Evolutionary conservation across 2,113 vertebrate species (phyloP), one percentile per base, ranked within the genome.

Genomic region (Corythoichthys haematopterus): DNA sequence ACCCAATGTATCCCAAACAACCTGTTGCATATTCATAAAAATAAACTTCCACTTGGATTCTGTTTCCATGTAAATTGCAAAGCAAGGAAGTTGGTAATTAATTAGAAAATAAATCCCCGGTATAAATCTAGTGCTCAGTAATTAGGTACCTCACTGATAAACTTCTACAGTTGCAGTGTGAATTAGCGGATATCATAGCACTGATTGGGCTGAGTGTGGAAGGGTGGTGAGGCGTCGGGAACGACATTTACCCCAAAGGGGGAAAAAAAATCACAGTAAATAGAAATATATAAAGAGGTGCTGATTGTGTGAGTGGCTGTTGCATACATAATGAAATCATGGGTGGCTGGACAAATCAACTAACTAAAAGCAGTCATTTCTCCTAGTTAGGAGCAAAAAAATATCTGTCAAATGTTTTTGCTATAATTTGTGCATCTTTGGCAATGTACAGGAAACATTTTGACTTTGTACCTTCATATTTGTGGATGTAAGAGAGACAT

Each of bases 311-410:
- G 61, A 74, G 73, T 81, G 80, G 74, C 69, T 80, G 74, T 65
- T 78, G 65, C 81, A 76, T 79, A 20, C 69, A 75, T 79, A 78
- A 85, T 84, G 69, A 78, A 83, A 78, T 80, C 64, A 78, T 64
- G 67, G 52, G 38, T 2, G 6, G 46, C 61, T 51, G 63, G 68
- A 68, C 78, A 66, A 74, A 70, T 74, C 65, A 64, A 59, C 60
- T 69, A 47, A 77, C 60, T 53, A 68, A 68, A 47, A 64, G 68
- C 53, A 36, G 38, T 70, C 43, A 57, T 20, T 47, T 45, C 46
- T 67, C 70, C 71, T 51, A 63, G 28, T 35, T 38, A 74, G n/a
- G 20, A 13, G 4, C 4, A 10, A 65, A 6, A 28, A 79, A 82
- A 80, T 65, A 47, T 38, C 43, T 61, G 61, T n/a, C n/a, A 69